Conservation (phyloP, 2,888 invertebrate species). For the Malacosoma neustria region DNA sequence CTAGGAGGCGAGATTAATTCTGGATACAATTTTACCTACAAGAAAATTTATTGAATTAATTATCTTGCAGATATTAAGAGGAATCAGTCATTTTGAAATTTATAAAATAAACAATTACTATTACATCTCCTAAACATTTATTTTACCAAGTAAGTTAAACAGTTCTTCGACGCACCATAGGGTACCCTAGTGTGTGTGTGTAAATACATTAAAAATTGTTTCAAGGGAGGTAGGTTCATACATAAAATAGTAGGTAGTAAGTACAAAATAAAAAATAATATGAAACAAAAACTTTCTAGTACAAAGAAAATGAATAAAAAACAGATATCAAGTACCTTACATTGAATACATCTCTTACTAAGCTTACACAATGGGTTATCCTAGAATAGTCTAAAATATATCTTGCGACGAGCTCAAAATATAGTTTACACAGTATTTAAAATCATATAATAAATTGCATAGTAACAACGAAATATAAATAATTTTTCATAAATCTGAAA, state of each 20-base stretch:
- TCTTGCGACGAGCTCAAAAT: constrained; percentile 10
- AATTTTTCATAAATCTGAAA: constrained; percentile 19
- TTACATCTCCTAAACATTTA: constrained; percentile 45
- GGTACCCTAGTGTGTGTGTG: constrained; percentile 41
- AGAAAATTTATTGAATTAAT: too few species aligned
- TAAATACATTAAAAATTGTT: constrained; percentile 28
- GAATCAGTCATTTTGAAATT: too few species aligned
- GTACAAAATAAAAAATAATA: constrained; percentile 25
- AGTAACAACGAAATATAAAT: constrained; percentile 26
- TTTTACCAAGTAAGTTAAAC: constrained; percentile 49
- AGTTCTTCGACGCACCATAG: constrained; percentile 50
- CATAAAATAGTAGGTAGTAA: constrained; percentile 25
- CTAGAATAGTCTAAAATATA: too few species aligned
- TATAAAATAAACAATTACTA: constrained; percentile 18
- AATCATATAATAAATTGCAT: constrained; percentile 17
- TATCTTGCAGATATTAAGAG: too few species aligned
- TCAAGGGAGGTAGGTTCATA: constrained; percentile 37
- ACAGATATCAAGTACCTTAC: constrained; percentile 20
- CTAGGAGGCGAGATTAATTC: too few species aligned
- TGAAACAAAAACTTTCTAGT: neutral
- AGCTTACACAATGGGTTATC: constrained; percentile 1
- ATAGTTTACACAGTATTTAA: constrained; percentile 11
- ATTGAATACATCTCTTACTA: constrained; percentile 13
- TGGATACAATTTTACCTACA: too few species aligned
- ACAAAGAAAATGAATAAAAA: constrained; percentile 18